Percentiles rank a stretch among this genome's conserved stretches.
Conservation (phyloP, 1,140 invertebrate species). For the Lepidurus packardi region DNA sequence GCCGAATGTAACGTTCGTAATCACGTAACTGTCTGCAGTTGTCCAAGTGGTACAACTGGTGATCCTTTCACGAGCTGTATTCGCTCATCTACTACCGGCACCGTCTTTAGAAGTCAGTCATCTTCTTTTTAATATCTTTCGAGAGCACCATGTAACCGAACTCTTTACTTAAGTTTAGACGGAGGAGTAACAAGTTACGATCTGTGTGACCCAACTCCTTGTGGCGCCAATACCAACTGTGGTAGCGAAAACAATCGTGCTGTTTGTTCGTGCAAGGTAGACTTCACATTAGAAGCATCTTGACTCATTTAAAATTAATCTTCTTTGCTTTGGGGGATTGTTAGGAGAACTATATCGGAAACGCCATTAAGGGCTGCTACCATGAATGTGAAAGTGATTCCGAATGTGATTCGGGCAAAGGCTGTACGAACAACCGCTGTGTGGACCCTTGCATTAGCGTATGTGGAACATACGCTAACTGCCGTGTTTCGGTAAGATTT, state of each 20-base stretch:
- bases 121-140: neutral
- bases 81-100: no score
- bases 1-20: constrained; percentile 47
- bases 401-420: constrained; percentile 54
- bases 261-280: constrained; percentile 58
- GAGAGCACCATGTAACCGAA: constrained; percentile 36
- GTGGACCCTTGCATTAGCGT: constrained; percentile 32
- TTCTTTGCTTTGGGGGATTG: no score
- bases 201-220: constrained; percentile 69
- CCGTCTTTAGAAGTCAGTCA: no score
- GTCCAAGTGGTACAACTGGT: constrained; percentile 48
- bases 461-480: constrained; percentile 34
- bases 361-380: constrained; percentile 64
- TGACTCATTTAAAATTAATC: no score
- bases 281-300: no score
- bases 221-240: constrained; percentile 70
- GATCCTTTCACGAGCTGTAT: constrained; percentile 53
- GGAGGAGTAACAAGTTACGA: constrained; percentile 52
- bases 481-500: constrained; percentile 32
- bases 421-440: constrained; percentile 35
- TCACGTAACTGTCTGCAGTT: constrained; percentile 44
- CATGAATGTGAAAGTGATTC: constrained; percentile 70
- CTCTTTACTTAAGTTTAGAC: neutral
- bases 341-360: constrained; percentile 62
- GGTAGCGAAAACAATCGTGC: constrained; percentile 66